Percentiles rank a stretch among this genome's conserved stretches.
These are phyloP conservation scores for Disparrhopalites patrizii DNA, from an alignment of 2,888 invertebrate genomes.

Conservation along the genomic window DNA sequence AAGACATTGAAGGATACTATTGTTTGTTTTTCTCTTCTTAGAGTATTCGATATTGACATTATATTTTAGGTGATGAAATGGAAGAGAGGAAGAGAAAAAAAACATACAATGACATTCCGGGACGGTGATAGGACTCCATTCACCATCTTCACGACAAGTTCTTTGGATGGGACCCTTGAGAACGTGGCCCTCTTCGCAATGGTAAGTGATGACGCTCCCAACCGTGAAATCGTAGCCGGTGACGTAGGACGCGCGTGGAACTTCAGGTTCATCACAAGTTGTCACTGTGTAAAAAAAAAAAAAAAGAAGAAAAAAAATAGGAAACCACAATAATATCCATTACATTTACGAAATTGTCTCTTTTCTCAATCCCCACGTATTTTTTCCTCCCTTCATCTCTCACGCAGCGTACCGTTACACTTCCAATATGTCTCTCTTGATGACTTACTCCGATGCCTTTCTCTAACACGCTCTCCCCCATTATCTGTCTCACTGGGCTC, in stretches of 20 bases:
- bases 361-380: no score
- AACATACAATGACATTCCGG: constrained; percentile 77
- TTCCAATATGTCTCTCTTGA: no score
- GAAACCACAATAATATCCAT: not conserved
- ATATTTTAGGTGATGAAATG: no score
- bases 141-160: constrained; percentile 70
- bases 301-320: not conserved
- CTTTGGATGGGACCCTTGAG: constrained; percentile 67
- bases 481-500: no score
- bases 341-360: no score
- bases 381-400: not conserved
- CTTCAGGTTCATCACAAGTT: constrained; percentile 79
- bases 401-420: not conserved
- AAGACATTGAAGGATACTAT: no score
- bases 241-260: constrained; percentile 78
- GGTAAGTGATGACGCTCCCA: constrained; percentile 79
- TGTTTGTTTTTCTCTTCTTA: no score
- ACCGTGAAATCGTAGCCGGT: constrained; percentile 86
- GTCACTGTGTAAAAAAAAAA: constrained; percentile 63
- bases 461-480: no score
- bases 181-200: constrained; percentile 79
- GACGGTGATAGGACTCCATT: constrained; percentile 72
- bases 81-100: no score
- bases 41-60: no score
- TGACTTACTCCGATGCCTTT: no score